Evolutionary conservation across 2,888 invertebrate species (phyloP).

Genomic region (Andricus quercusramuli): DNA sequence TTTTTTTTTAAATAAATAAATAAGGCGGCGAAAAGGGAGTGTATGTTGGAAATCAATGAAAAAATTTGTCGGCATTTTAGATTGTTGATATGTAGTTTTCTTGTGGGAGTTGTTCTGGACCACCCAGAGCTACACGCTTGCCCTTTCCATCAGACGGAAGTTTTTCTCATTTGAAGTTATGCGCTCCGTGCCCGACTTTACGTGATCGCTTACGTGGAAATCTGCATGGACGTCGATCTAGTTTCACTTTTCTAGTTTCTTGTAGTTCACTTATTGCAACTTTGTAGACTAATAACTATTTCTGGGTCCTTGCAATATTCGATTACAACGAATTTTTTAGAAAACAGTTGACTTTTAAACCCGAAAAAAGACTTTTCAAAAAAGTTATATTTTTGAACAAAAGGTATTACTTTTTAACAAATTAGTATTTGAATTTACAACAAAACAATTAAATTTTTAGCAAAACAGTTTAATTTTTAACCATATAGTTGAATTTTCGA

Average conservation of each 20-base stretch:
- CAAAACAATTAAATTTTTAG: too few relatives aligned
- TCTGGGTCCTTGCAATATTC: not conserved
- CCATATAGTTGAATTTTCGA: too few relatives aligned
- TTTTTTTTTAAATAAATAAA: too few relatives aligned
- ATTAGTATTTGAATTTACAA: too few relatives aligned
- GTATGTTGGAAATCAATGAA: not conserved
- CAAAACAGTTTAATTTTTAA: too few relatives aligned
- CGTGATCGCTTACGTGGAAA: constrained; percentile 26
- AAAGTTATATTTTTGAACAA: too few relatives aligned
- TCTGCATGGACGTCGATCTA: constrained; percentile 15
- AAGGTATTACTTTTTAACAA: too few relatives aligned
- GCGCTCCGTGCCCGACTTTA: constrained; percentile 11
- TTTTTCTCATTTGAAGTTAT: constrained; percentile 10
- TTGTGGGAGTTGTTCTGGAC: not conserved
- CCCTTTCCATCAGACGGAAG: constrained; percentile 17
- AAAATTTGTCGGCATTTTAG: not conserved
- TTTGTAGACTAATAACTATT: not conserved
- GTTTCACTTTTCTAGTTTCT: constrained; percentile 28
- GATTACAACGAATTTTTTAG: not conserved
- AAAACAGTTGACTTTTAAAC: too few relatives aligned
- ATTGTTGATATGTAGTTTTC: not conserved
- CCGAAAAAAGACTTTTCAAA: too few relatives aligned
- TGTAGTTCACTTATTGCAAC: constrained; percentile 1
- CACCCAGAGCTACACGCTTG: constrained; percentile 12
- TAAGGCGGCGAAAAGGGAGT: too few relatives aligned